Evolutionary conservation across 2,113 vertebrate species (phyloP).

Genomic region (Pteruthius melanotis): DNA sequence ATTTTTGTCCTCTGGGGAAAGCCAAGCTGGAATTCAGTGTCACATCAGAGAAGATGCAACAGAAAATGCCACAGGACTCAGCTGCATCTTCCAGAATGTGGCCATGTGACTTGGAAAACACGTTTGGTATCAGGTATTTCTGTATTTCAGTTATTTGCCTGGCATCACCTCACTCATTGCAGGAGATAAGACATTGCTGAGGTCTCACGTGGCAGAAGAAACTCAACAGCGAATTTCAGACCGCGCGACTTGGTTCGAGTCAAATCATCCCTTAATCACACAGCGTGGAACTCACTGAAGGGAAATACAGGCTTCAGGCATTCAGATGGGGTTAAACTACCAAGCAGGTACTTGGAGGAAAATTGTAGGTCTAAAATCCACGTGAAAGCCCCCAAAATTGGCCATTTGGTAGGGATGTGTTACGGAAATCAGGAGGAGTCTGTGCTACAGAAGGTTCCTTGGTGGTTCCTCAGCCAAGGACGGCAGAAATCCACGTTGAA

Average conservation of each 20-base stretch:
- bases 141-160: background rate
- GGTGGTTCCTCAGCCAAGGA: background rate
- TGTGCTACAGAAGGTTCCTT: background rate
- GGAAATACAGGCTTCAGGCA: background rate
- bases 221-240: background rate
- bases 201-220: background rate
- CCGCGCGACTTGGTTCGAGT: accelerated
- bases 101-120: background rate
- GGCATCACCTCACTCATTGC: accelerated
- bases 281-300: too few species aligned
- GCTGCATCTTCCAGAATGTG: background rate
- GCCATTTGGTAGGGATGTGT: accelerated
- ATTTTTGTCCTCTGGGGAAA: background rate
- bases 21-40: background rate
- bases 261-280: accelerated
- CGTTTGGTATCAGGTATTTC: background rate
- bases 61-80: background rate
- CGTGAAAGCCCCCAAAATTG: accelerated
- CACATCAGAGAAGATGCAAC: accelerated
- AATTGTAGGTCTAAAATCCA: background rate
- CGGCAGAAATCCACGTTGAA: background rate
- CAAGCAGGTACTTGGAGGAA: background rate
- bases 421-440: background rate
- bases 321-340: background rate
- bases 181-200: background rate